Percentiles rank a stretch among this genome's conserved stretches.
phyloP scores from a whole-genome alignment of 2,797 vertebrate genomes.

The Monodelphis domestica region DNA sequence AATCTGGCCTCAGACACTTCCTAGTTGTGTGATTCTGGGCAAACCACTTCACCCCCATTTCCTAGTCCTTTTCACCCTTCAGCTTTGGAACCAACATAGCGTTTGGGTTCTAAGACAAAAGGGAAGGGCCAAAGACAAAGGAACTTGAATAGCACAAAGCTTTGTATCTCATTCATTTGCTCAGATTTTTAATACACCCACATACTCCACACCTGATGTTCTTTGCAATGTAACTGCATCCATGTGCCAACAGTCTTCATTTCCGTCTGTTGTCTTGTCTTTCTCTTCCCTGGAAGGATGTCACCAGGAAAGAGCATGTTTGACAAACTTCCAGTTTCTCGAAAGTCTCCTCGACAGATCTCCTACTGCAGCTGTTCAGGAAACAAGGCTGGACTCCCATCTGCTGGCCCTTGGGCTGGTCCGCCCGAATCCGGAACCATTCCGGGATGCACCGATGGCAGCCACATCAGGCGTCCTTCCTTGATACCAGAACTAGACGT shows the following conservation, averaged over 20 bases:
- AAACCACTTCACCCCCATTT: too few species aligned
- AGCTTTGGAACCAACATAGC: too few species aligned
- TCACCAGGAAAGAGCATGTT: conserved; percentile 90
- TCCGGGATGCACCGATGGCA: conserved; percentile 84
- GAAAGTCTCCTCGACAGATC: conserved; percentile 66
- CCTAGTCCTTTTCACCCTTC: too few species aligned
- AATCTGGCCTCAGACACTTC: too few species aligned
- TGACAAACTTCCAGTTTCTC: conserved; percentile 84
- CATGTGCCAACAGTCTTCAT: background rate
- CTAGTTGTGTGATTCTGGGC: too few species aligned
- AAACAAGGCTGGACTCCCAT: conserved; percentile 51
- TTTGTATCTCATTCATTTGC: too few species aligned
- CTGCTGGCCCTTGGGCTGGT: conserved; percentile 75
- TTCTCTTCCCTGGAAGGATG: conserved; percentile 84
- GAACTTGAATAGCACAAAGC: background rate
- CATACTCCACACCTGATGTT: background rate
- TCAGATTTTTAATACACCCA: too few species aligned
- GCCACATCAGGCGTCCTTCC: conserved; percentile 80
- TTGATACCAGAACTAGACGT: conserved; percentile 91
- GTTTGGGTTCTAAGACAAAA: too few species aligned
- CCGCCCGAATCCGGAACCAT: conserved; percentile 63
- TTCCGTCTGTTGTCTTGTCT: conserved; percentile 50
- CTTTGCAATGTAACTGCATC: background rate
- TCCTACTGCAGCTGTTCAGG: conserved; percentile 87
- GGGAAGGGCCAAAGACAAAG: too few species aligned